Evolutionary conservation across 2,888 invertebrate species (phyloP).

Genomic region (Sacculina carcini): DNA sequence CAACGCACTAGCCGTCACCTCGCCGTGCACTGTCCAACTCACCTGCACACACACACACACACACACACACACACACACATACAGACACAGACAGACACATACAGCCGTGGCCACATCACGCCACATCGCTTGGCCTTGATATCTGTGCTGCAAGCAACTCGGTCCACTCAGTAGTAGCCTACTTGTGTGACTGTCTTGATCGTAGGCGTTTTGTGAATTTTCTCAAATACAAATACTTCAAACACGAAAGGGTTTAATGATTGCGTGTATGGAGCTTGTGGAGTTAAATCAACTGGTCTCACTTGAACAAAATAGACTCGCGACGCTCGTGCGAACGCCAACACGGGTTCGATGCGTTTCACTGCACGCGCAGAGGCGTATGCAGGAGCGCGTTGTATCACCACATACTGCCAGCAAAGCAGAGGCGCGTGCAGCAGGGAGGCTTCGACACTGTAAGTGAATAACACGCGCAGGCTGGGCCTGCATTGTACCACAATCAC

Average conservation of each 20-base stretch:
- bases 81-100: too few species aligned
- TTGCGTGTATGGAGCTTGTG: too few species aligned
- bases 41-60: slow-evolving; percentile 14
- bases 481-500: slow-evolving; percentile 49
- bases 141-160: too few species aligned
- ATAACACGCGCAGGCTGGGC: slow-evolving; percentile 46
- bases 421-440: slow-evolving; percentile 56
- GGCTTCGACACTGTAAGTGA: slow-evolving; percentile 36
- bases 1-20: slow-evolving; percentile 32
- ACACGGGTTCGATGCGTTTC: slow-evolving; percentile 48
- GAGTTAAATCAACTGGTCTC: too few species aligned
- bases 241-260: too few species aligned
- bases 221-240: too few species aligned
- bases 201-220: too few species aligned
- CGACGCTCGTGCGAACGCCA: slow-evolving; percentile 64
- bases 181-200: too few species aligned
- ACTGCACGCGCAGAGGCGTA: too few species aligned
- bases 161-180: too few species aligned
- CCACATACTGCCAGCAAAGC: slow-evolving; percentile 71
- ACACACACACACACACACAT: slow-evolving; percentile 17
- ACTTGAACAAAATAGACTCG: slow-evolving; percentile 62
- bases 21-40: slow-evolving; percentile 12
- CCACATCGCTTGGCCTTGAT: too few species aligned
- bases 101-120: too few species aligned
- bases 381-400: slow-evolving; percentile 46